phyloP scores from a whole-genome alignment of 2,888 invertebrate genomes.

The Papilio gigon region DNA sequence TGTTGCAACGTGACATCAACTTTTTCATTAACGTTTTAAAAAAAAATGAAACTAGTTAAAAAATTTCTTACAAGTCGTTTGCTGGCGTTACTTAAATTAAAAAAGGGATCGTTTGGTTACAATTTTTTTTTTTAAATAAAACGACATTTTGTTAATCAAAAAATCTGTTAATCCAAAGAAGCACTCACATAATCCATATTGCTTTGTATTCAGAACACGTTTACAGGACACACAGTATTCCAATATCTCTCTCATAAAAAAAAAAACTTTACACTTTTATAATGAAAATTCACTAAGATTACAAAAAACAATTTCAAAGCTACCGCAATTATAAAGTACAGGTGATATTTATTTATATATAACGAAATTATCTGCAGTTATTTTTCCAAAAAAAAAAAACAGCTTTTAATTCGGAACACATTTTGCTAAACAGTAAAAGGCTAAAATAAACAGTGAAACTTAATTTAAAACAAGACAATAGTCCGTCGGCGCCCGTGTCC shows the following conservation, averaged over 20 bases:
- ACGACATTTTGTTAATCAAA: constrained; percentile 69
- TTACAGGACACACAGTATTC: constrained; percentile 5
- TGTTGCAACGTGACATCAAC: constrained; percentile 43
- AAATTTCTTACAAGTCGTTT: background rate
- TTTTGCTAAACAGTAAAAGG: too few relatives aligned
- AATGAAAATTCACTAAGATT: constrained; percentile 9
- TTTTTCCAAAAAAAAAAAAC: too few relatives aligned
- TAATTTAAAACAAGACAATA: background rate
- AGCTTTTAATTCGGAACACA: too few relatives aligned
- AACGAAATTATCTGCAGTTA: background rate
- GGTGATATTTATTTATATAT: background rate
- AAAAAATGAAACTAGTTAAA: background rate
- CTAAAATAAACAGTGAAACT: too few relatives aligned
- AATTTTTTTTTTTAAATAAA: constrained; percentile 62
- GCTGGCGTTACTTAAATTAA: background rate
- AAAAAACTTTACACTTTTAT: background rate
- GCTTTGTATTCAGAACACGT: constrained; percentile 37
- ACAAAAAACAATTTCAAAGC: constrained; percentile 12
- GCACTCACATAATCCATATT: constrained; percentile 59
- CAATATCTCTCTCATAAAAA: background rate
- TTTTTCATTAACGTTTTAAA: background rate
- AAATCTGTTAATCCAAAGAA: constrained; percentile 80
- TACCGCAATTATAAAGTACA: background rate
- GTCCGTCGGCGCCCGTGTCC: background rate
- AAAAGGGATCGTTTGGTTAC: constrained; percentile 14